These are phyloP conservation scores for Onchidella celtica DNA, from an alignment of 2,888 invertebrate genomes.

Conservation along the genomic window DNA sequence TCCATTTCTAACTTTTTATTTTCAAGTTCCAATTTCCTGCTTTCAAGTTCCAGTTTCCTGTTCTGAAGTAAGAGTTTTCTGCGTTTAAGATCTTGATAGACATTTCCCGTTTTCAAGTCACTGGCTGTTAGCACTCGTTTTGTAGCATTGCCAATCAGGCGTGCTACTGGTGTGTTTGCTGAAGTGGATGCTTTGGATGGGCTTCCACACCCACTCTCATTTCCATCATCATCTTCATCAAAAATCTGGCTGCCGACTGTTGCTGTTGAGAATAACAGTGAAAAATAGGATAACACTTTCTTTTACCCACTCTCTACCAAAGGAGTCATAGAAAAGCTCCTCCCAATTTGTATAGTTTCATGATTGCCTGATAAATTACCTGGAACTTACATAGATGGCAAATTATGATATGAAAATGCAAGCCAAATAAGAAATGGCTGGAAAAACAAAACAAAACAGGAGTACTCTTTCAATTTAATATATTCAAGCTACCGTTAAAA, in stretches of 20 bases:
- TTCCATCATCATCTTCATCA: constrained; percentile 41
- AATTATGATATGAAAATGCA: too few relatives aligned
- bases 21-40: constrained; percentile 41
- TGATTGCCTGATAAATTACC: too few relatives aligned
- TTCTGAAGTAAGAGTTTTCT: constrained; percentile 28
- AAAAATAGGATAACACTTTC: not conserved
- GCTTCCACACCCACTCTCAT: not conserved
- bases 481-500: too few relatives aligned
- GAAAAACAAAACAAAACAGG: too few relatives aligned
- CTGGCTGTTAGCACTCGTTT: constrained; percentile 39
- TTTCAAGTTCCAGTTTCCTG: constrained; percentile 43
- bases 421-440: too few relatives aligned
- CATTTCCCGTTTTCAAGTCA: constrained; percentile 4
- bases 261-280: not conserved
- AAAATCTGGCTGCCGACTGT: constrained; percentile 36
- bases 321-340: too few relatives aligned
- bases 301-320: too few relatives aligned
- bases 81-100: constrained; percentile 34
- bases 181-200: constrained; percentile 14
- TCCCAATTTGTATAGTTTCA: too few relatives aligned
- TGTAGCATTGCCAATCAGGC: constrained; percentile 44
- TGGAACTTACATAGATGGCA: too few relatives aligned
- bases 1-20: constrained; percentile 45
- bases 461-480: too few relatives aligned
- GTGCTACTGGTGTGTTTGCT: constrained; percentile 32